Evolutionary conservation across 2,797 vertebrate species (phyloP).

Genomic region (Phataginus tricuspis): DNA sequence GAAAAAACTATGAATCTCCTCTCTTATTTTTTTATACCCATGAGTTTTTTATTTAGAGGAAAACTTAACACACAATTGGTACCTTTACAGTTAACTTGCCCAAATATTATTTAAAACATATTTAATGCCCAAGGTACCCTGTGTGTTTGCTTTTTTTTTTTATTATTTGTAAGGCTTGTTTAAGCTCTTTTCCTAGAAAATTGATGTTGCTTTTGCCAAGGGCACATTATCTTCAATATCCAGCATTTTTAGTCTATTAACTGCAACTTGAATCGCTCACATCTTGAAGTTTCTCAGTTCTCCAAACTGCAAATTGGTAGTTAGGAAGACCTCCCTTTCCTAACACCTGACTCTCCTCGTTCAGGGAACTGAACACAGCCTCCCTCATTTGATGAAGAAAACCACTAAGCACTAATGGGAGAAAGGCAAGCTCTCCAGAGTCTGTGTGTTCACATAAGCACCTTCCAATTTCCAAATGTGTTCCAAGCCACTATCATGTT

Average conservation of each 20-base stretch:
- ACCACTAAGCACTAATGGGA: neutral
- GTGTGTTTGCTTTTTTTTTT: neutral
- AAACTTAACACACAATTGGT: neutral
- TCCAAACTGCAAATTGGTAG: neutral
- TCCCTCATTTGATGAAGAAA: neutral
- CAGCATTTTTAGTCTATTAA: neutral
- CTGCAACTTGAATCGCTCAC: neutral
- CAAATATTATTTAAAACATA: slow-evolving; percentile 34
- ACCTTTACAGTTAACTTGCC: neutral
- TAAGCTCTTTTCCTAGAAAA: slow-evolving; percentile 43
- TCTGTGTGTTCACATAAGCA: neutral
- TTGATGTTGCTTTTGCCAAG: neutral
- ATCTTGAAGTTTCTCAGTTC: neutral
- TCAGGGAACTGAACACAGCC: neutral
- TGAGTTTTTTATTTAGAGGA: slow-evolving; percentile 53
- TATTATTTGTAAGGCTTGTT: neutral
- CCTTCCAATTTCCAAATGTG: neutral
- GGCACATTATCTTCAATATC: neutral
- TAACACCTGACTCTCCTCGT: neutral
- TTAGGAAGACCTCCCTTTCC: neutral
- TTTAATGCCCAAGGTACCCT: neutral
- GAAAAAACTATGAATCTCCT: neutral
- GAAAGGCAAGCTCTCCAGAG: neutral
- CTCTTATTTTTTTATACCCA: neutral
- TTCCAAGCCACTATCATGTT: neutral